phyloP scores from a whole-genome alignment of 2,113 vertebrate genomes.

The Tupaia tana region DNA sequence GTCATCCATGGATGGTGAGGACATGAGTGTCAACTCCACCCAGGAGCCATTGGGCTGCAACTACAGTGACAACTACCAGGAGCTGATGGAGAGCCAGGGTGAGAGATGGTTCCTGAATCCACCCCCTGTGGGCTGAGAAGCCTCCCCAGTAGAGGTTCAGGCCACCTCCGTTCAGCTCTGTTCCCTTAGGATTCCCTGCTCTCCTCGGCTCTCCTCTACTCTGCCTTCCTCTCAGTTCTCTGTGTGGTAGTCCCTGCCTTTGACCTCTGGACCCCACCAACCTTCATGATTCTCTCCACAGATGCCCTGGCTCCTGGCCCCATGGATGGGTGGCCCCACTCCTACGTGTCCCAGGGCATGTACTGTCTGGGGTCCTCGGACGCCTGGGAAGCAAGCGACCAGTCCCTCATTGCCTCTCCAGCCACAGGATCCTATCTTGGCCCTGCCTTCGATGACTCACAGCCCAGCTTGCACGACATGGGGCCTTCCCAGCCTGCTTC shows the following conservation, averaged over 20 bases:
- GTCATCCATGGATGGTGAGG: constrained; percentile 98
- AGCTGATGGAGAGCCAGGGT: constrained; percentile 92
- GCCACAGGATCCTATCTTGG: constrained; percentile 92
- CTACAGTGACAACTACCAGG: constrained; percentile 96
- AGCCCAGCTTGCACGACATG: constrained; percentile 90
- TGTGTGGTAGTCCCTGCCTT: background rate
- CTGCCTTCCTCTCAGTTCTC: background rate
- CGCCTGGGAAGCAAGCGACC: constrained; percentile 97
- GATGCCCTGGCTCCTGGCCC: constrained; percentile 93
- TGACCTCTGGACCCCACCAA: background rate
- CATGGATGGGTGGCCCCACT: constrained; percentile 98
- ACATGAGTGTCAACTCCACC: constrained; percentile 94
- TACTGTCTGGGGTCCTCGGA: constrained; percentile 98
- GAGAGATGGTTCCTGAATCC: constrained; percentile 65
- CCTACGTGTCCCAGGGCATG: constrained; percentile 97
- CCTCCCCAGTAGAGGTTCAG: background rate
- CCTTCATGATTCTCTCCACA: constrained; percentile 76
- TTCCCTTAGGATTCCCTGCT: background rate
- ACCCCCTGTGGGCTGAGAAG: background rate
- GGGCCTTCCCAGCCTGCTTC: constrained; percentile 91
- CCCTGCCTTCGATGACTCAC: constrained; percentile 88
- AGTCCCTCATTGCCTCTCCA: constrained; percentile 94
- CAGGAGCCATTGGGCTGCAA: constrained; percentile 94
- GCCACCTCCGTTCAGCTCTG: background rate
- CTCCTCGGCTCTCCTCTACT: background rate